Percentiles rank a stretch among this genome's conserved stretches.
Evolutionary conservation across 2,113 vertebrate species (phyloP).

Genomic region (Camarhynchus parvulus): DNA sequence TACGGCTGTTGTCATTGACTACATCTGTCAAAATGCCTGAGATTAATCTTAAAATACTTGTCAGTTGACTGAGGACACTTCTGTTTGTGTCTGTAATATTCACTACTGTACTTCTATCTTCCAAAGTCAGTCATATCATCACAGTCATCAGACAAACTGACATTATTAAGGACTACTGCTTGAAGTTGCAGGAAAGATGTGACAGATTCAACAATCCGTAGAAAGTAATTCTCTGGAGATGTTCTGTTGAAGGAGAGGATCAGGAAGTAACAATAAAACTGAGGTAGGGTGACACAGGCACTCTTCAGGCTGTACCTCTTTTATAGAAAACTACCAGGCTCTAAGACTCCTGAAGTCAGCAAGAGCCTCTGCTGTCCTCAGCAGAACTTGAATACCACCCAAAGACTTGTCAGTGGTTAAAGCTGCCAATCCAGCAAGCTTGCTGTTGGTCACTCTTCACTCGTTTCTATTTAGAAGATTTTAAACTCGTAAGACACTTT

Average conservation of each 20-base stretch:
- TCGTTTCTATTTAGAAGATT: not conserved
- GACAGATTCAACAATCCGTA: not conserved
- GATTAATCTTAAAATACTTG: not conserved
- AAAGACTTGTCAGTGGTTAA: not conserved
- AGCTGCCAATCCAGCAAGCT: not conserved
- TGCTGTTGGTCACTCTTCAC: not conserved
- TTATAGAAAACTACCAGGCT: not conserved
- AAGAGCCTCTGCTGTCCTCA: not conserved
- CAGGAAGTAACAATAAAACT: not conserved
- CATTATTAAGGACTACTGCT: not conserved
- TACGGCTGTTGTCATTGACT: not conserved
- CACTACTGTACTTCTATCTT: not conserved
- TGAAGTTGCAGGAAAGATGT: not conserved
- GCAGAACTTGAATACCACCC: not conserved
- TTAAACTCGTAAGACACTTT: not conserved
- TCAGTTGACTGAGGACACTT: not conserved
- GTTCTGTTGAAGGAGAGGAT: not conserved
- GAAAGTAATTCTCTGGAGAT: not conserved
- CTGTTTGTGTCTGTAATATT: rapidly evolving
- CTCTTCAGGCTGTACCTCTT: not conserved
- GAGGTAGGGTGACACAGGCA: not conserved
- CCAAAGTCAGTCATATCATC: not conserved
- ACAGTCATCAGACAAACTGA: not conserved
- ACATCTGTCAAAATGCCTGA: not conserved
- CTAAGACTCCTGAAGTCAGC: not conserved